These are phyloP conservation scores for Artibeus jamaicensis DNA, from an alignment of 2,797 vertebrate genomes.

Conservation along the genomic window DNA sequence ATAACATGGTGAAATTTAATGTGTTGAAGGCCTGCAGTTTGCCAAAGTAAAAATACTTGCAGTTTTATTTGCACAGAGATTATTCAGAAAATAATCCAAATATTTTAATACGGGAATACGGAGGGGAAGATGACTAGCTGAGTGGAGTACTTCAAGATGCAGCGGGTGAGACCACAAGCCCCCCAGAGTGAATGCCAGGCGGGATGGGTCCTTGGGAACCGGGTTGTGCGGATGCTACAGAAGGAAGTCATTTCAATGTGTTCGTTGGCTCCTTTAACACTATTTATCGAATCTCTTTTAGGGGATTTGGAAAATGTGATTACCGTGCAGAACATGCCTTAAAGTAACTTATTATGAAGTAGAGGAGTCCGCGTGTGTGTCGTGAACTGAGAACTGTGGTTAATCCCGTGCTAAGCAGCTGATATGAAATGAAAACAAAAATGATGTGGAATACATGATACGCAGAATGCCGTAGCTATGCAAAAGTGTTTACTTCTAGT, in stretches of 20 bases:
- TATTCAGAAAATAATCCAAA: slow-evolving; percentile 36
- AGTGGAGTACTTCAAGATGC: not conserved
- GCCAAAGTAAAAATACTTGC: slow-evolving; percentile 40
- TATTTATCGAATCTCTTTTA: not conserved
- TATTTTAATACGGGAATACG: not conserved
- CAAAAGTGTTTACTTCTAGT: not conserved
- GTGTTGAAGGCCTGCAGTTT: slow-evolving; percentile 12
- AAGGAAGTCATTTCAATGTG: slow-evolving; percentile 4
- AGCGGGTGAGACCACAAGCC: not conserved
- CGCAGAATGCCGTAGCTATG: not conserved
- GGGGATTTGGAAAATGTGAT: not conserved
- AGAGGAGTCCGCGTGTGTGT: not conserved
- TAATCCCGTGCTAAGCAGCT: not conserved
- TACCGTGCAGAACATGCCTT: not conserved
- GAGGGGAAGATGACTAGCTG: not conserved
- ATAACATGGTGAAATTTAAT: not conserved
- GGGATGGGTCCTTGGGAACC: not conserved
- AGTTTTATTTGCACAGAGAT: slow-evolving; percentile 36
- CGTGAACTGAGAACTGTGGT: not conserved
- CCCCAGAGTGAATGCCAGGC: not conserved
- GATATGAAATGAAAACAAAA: not conserved
- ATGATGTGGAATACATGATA: not conserved
- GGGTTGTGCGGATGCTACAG: not conserved
- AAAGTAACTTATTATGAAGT: not conserved
- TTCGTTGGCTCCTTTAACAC: not conserved